Base-by-base conservation (phyloP, 2,888 invertebrate genomes). In the Coenonympha arcania region DNA sequence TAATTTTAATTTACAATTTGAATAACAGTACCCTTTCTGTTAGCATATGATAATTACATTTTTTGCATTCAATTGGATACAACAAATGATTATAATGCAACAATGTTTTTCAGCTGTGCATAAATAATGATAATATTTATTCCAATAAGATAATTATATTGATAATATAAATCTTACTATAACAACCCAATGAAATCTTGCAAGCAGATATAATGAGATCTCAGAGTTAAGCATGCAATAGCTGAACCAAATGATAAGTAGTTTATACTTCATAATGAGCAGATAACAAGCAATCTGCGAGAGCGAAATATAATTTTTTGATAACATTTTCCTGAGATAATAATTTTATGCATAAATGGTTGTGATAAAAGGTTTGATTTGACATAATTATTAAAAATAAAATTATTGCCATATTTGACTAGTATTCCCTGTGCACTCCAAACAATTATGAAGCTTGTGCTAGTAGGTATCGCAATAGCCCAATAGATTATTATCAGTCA, bases 161-260 rank as follows among this genome's bases (percentile, higher is more conserved):
- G 9, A 22, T 37, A 37, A 22, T 13, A 37, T 40, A 18, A 26
- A 40, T 40, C 9, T n/a, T n/a, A n/a, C 30, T 31, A 40, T 36
- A 11, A 36, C 41, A 46, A 22, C 41, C 39, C 19, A 37, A 39
- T 46, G 48, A 30, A 28, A 36, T 46, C 34, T 22, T 41, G 36
- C 26, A 46, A 53, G 50, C 50, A 43, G 16, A 26, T 50, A 50
- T 40, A 40, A 43, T 31, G 13, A 15, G 6, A 24, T 39, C 11
- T 34, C 34, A 33, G 16, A 41, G 24, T 20, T 40, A 40, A 26
- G 22, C 54, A 54, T 54, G 54, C 54, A 47, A 48, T 46, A 47
- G 22, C 33, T 16, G n/a, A 33, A 37, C 31, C 37, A 30, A 45
- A 52, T 49, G 48, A 33, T 46, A 31, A 39, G 4, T 49, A 6